Conservation (phyloP, 2,888 invertebrate genomes). For the Andrena chrysosceles region DNA sequence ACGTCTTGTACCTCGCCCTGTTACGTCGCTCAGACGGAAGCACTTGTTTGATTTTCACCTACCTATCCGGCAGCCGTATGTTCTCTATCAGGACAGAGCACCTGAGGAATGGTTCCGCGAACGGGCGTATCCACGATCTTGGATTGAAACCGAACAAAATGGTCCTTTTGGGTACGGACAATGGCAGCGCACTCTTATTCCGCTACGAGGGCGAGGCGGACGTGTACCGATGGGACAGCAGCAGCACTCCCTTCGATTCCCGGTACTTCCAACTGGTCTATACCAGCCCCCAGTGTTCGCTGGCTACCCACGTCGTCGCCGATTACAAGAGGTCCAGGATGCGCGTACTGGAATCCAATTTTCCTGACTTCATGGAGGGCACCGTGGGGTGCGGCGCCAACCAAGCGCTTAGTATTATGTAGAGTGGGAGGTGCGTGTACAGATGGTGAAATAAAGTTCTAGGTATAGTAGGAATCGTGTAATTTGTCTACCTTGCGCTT, state of each 20-base stretch:
- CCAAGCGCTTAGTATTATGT: conserved; percentile 85
- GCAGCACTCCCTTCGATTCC: conserved; percentile 82
- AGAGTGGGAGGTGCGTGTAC: conserved; percentile 2
- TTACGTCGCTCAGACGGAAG: conserved; percentile 87
- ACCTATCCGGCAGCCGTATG: conserved; percentile 88
- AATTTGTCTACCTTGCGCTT: no score
- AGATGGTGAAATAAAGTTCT: no score
- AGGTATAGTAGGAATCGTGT: no score
- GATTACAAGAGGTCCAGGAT: conserved; percentile 87
- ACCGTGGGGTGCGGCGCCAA: conserved; percentile 88
- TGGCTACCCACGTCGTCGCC: conserved; percentile 87
- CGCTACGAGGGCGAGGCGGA: conserved; percentile 87
- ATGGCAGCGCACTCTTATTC: conserved; percentile 87
- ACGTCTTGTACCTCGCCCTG: conserved; percentile 89
- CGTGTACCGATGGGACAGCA: conserved; percentile 88
- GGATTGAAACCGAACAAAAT: conserved; percentile 87
- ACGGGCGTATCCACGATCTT: conserved; percentile 86
- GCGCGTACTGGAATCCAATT: conserved; percentile 88
- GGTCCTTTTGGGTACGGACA: conserved; percentile 88
- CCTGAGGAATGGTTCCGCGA: conserved; percentile 87
- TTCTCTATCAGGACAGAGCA: conserved; percentile 89
- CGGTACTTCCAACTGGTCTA: conserved; percentile 86
- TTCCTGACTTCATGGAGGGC: conserved; percentile 88
- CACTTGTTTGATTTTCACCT: conserved; percentile 88
- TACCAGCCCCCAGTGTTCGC: conserved; percentile 85